These are phyloP conservation scores for Agrotis segetum DNA, from an alignment of 2,888 invertebrate species.

Conservation along the genomic window DNA sequence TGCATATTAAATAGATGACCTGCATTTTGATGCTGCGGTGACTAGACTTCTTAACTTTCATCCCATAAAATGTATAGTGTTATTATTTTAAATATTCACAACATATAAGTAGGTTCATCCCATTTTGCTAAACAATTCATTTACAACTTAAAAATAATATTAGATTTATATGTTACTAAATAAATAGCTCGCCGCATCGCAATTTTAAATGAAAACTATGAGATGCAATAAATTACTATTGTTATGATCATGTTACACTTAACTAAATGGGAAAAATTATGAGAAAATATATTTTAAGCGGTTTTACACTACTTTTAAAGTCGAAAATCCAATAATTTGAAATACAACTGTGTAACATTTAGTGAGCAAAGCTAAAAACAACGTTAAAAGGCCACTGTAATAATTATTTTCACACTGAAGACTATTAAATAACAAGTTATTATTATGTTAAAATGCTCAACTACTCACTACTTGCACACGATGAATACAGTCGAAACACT, in stretches of 20 bases:
- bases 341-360: conserved; percentile 34
- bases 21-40: conserved; percentile 83
- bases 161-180: conserved; percentile 64
- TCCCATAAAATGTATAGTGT: conserved; percentile 60
- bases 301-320: conserved; percentile 11
- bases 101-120: conserved; percentile 68
- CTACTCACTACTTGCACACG: conserved; percentile 73
- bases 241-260: background rate
- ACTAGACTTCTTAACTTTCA: conserved; percentile 80
- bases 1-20: conserved; percentile 71
- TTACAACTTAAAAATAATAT: conserved; percentile 71
- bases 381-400: conserved; percentile 70
- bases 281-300: conserved; percentile 8
- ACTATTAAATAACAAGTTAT: conserved; percentile 60
- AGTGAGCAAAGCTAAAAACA: conserved; percentile 62
- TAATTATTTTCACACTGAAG: conserved; percentile 62
- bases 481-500: conserved; percentile 67
- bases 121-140: conserved; percentile 69
- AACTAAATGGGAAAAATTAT: conserved; percentile 15
- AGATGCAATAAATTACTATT: conserved; percentile 47
- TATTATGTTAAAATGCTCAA: conserved; percentile 63
- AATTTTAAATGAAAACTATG: conserved; percentile 32
- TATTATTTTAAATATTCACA: conserved; percentile 66
- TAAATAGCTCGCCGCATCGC: conserved; percentile 56
- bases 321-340: conserved; percentile 26